Evolutionary conservation across 2,888 invertebrate species (phyloP), one percentile per base, ranked within the genome.

Genomic region (Seira ritae): DNA sequence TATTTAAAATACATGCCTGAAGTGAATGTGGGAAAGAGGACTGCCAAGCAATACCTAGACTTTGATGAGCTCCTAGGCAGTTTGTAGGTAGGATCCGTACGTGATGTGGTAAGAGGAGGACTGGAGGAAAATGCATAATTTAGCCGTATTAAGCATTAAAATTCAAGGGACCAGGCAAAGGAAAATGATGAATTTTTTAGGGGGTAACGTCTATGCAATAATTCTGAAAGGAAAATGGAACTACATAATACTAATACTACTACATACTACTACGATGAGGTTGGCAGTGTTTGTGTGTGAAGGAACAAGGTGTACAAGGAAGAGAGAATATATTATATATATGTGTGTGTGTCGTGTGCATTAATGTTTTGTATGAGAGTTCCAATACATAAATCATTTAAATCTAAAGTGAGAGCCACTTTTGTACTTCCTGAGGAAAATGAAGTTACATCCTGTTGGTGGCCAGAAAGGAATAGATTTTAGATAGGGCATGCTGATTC

Each of bases 111-210:
- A 62, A 77, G 20, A 77, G 20, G 31, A 8, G 8, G 71, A 31
- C 66, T 66, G 23, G 24, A 37, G 23, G 12, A 46, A 23, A 66
- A 55, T 80, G 73, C 72, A 79, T 79, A 79, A 71, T 79, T 79
- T 72, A 79, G 66, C 66, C 50, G 20, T 79, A 71, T 71, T 79
- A 79, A 79, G 66, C 79, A 71, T 72, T 50, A 79, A 75, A 75
- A 75, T 75, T 75, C 71, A 78, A 12, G 17, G 6, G 17, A 3
- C 15, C 12, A 12, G 12, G 55, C 12, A 55, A 55, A 17, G 17
- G 55, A 31, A 55, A 55, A 55, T 17, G 55, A n/a, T n/a, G 55
- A 55, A 55, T 55, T 55, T 55, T 55, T 55, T n/a, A 55, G 8
- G 3, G 31, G 3, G 3, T 31, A 31, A 31, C 31, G 8, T 31